Evolutionary conservation across 1,140 invertebrate species (phyloP).

Genomic region (Calephelis nemesis): DNA sequence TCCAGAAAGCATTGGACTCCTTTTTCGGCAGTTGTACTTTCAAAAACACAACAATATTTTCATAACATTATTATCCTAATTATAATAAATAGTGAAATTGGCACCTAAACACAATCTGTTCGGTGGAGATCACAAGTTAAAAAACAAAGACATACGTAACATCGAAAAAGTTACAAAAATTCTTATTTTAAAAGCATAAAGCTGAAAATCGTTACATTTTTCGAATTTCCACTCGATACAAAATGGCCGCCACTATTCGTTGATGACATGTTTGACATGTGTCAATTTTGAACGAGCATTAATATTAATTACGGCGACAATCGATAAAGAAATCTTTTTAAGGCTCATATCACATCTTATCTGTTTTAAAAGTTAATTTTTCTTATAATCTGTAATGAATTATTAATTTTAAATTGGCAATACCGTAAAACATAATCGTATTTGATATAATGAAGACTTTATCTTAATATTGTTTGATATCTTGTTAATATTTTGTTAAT

Average conservation of each 20-base stretch:
- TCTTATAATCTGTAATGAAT: slow-evolving; percentile 13
- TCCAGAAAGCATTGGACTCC: too few relatives aligned
- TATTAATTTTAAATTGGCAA: slow-evolving; percentile 10
- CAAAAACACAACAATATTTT: too few relatives aligned
- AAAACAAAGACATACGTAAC: slow-evolving; percentile 24
- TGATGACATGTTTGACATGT: slow-evolving; percentile 54
- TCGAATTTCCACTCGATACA: background rate
- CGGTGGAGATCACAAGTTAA: slow-evolving; percentile 37
- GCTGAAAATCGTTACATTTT: slow-evolving; percentile 21
- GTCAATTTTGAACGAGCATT: slow-evolving; percentile 49
- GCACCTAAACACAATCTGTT: slow-evolving; percentile 20
- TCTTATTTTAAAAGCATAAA: slow-evolving; percentile 26
- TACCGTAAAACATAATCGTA: slow-evolving; percentile 15
- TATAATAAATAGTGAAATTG: background rate
- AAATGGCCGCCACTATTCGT: slow-evolving; percentile 29
- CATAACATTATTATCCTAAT: too few relatives aligned
- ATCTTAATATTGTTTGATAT: slow-evolving; percentile 8
- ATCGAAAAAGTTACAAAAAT: slow-evolving; percentile 14
- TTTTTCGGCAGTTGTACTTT: too few relatives aligned
- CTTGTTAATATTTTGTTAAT: slow-evolving; percentile 11
- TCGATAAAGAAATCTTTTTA: slow-evolving; percentile 16
- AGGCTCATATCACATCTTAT: slow-evolving; percentile 10
- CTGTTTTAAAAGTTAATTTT: slow-evolving; percentile 2
- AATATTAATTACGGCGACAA: slow-evolving; percentile 53
- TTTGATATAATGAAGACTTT: slow-evolving; percentile 14